Base-by-base conservation (phyloP, 1,140 invertebrate species). In the Scylla paramamosain region DNA sequence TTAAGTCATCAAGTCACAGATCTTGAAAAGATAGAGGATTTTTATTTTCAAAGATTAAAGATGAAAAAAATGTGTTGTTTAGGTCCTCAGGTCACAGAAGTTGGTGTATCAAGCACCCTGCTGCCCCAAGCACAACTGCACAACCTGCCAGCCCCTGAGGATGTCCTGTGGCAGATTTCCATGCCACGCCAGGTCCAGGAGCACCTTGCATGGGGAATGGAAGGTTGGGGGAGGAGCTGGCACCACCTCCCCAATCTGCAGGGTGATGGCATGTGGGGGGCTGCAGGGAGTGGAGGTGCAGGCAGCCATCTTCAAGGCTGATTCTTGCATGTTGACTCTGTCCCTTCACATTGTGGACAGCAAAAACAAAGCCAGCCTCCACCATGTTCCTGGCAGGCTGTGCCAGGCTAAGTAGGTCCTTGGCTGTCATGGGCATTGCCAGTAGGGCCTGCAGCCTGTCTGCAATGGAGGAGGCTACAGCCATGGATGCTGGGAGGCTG, bases 271-370 rank as follows among this genome's bases (percentile, higher is more conserved):
- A 39, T 39, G 25, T 1, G 88, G 39, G 88, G 88, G 14, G 0
- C 16, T 48, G 39, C 31, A 89, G 88, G 20, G 88, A n/a, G 88
- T 89, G 88, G 14, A 89, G 88, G 25, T n/a, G 45, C 4, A 89
- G 88, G 4, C 28, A 0, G 45, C 45, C 45, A 28, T 89, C 25
- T n/a, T 89, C 32, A 28, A 46, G n/a, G 48, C 14, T 89, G 45
- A 89, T 89, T n/a, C 39, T 46, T 45, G 88, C 25, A 4, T n/a
- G 31, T 0, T 32, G 31, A 8, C n/a, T 25, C 1, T 20, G 20
- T 31, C n/a, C 45, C 39, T 89, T 20, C 25, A 25, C 31, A 25
- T 32, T 2, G 2, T 89, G 31, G 32, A 89, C 14, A 28, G 87
- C 87, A 12, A 89, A 45, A 14, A 89, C 87, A 31, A 10, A 0